Conservation (phyloP, 2,113 vertebrate species). For the Paraplagusia blochii region DNA sequence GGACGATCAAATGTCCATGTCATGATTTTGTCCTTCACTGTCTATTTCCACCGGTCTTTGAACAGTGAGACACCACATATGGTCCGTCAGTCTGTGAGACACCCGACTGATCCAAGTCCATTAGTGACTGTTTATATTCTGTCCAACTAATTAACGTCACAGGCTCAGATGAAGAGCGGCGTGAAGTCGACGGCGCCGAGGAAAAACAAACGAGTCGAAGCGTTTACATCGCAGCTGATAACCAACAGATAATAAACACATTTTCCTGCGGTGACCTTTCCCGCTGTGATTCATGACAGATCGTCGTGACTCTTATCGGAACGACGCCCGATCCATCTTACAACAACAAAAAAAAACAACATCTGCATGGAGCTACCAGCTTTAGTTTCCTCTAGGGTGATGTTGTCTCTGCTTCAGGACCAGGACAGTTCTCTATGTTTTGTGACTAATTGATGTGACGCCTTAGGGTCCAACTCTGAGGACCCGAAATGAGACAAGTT, state of each 20-base stretch:
- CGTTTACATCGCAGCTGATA: constrained; percentile 33
- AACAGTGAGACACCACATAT: constrained; percentile 27
- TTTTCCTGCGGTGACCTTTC: constrained; percentile 42
- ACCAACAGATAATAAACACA: constrained; percentile 55
- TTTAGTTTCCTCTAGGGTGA: background rate
- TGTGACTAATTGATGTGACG: too few species aligned
- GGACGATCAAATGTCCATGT: constrained; percentile 49
- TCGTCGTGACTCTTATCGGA: constrained; percentile 40
- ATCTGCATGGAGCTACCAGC: background rate
- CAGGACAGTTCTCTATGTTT: too few species aligned
- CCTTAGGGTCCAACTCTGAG: too few species aligned
- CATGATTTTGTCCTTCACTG: constrained; percentile 36
- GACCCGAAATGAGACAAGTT: too few species aligned
- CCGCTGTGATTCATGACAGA: constrained; percentile 28
- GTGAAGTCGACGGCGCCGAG: constrained; percentile 29
- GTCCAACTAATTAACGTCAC: constrained; percentile 47
- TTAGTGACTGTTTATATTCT: constrained; percentile 43
- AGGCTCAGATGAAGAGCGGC: constrained; percentile 23
- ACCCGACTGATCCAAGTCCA: constrained; percentile 40
- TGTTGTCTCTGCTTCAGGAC: too few species aligned
- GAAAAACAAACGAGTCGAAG: constrained; percentile 44
- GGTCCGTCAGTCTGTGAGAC: constrained; percentile 26
- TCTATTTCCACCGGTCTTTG: constrained; percentile 8
- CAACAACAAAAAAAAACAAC: background rate
- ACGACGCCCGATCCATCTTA: constrained; percentile 31